phyloP scores from a whole-genome alignment of 1,140 invertebrate genomes.

The Ptiloglossa arizonensis region DNA sequence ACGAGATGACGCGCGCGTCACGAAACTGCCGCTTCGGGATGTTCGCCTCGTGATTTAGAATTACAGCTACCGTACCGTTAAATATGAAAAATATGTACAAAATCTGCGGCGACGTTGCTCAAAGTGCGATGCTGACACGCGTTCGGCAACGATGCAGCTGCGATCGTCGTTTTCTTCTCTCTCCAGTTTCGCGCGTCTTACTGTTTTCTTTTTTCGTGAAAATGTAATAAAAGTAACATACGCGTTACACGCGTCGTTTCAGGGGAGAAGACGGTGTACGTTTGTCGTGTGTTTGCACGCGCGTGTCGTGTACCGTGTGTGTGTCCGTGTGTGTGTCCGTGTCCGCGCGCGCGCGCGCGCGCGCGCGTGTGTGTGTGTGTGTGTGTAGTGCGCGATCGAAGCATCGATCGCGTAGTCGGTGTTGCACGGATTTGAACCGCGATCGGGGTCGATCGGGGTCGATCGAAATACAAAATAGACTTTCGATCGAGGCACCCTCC shows the following conservation, averaged over 20 bases:
- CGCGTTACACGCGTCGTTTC: not conserved
- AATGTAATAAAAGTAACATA: conserved; percentile 2
- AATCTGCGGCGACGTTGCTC: conserved; percentile 27
- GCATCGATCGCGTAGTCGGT: not conserved
- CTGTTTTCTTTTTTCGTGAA: not conserved
- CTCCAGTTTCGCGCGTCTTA: not conserved
- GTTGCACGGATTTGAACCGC: not conserved
- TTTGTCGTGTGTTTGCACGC: not conserved
- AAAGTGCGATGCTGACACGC: not conserved
- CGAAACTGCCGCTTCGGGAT: not conserved
- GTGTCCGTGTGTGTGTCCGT: not conserved
- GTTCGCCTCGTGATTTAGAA: conserved; percentile 10
- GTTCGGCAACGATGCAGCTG: conserved; percentile 9
- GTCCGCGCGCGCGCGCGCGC: no score
- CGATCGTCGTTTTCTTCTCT: not conserved
- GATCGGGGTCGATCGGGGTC: not conserved
- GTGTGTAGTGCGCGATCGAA: not conserved
- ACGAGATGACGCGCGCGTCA: not conserved
- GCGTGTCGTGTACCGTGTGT: not conserved
- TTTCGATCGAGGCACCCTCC: conserved; percentile 35
- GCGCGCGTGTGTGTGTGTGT: not conserved
- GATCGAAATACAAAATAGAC: conserved; percentile 38
- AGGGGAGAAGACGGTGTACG: not conserved
- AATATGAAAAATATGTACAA: conserved; percentile 53
- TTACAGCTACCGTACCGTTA: conserved; percentile 32